Conservation (phyloP, 2,113 vertebrate species). For the Crotalus tigris region DNA sequence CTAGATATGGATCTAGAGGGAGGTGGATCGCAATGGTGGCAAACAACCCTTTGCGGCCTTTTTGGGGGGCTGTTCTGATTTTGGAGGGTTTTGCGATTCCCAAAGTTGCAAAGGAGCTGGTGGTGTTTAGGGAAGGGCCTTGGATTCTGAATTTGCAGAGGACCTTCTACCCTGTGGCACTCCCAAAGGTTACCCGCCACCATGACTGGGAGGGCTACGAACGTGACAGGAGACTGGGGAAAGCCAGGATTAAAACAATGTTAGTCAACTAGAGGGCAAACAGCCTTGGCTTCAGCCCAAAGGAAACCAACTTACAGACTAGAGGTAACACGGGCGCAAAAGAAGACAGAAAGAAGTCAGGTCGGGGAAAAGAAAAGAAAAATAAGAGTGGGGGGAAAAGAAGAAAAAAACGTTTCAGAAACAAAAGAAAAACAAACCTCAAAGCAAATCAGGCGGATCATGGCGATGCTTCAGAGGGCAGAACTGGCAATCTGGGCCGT, state of each 20-base stretch:
- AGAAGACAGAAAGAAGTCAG: conserved; percentile 68
- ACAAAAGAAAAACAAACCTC: not conserved
- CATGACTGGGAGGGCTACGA: not conserved
- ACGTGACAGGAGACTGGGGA: not conserved
- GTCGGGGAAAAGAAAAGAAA: conserved; percentile 46
- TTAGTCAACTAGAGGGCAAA: conserved; percentile 29
- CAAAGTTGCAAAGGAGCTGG: not conserved
- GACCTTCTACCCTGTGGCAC: too few species aligned
- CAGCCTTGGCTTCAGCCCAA: not conserved
- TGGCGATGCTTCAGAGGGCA: too few species aligned
- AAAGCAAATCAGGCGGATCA: not conserved
- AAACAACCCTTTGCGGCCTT: too few species aligned
- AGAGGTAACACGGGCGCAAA: conserved; percentile 67
- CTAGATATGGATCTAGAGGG: not conserved
- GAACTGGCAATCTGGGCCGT: not conserved
- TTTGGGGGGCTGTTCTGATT: not conserved
- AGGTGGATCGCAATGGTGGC: not conserved
- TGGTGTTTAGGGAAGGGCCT: too few species aligned
- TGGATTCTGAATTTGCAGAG: not conserved
- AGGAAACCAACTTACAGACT: conserved; percentile 87
- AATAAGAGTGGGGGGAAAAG: conserved; percentile 15
- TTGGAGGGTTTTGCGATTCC: not conserved
- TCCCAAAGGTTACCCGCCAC: not conserved
- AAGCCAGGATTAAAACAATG: not conserved
- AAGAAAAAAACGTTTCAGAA: not conserved